Evolutionary conservation across 2,888 invertebrate genomes (phyloP), one percentile per base, ranked within the genome.

Genomic region (Cheilosia soror): DNA sequence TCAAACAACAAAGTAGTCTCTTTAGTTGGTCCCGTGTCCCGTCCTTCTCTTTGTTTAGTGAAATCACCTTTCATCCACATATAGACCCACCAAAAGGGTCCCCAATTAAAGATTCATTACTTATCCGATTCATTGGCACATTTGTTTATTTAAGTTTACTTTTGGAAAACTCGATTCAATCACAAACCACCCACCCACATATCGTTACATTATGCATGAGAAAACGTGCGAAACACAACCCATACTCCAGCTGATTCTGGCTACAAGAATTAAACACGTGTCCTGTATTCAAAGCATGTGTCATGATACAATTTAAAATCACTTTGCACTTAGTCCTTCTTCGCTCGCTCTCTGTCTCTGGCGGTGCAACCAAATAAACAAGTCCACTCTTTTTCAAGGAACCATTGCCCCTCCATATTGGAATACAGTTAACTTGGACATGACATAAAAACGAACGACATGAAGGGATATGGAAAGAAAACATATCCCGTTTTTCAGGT

Each of bases 261-360:
- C 29, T 13, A 29, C 11, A 1, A 11, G 7, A 55, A 57, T 63
- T 20, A 53, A 76, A 27, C 79, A 60, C 72, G 49, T 72, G 79
- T 85, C 76, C 80, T 53, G 72, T 75, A 85, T 81, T 85, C 85
- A 75, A 81, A 81, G 72, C 85, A 85, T 80, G 85, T 81, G 85
- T 76, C 85, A 81, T 85, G 85, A 85, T 85, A 80, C 85, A 85
- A 85, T 85, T 85, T 85, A 85, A 85, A 85, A 85, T 85, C 85
- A 85, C 81, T 85, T 85, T 85, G 51, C 81, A 77, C 85, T 81
- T 81, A 68, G 81, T 68, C 72, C 66, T 71, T 66, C 60, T 25
- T 29, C 42, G 13, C 4, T 60, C 31, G 63, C 4, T 37, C 9
- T 40, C 5, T 20, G 29, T 40, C 9, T 73, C 62, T 37, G 44